These are phyloP conservation scores for Eolophus roseicapilla DNA, from an alignment of 2,113 vertebrate genomes.

Conservation along the genomic window DNA sequence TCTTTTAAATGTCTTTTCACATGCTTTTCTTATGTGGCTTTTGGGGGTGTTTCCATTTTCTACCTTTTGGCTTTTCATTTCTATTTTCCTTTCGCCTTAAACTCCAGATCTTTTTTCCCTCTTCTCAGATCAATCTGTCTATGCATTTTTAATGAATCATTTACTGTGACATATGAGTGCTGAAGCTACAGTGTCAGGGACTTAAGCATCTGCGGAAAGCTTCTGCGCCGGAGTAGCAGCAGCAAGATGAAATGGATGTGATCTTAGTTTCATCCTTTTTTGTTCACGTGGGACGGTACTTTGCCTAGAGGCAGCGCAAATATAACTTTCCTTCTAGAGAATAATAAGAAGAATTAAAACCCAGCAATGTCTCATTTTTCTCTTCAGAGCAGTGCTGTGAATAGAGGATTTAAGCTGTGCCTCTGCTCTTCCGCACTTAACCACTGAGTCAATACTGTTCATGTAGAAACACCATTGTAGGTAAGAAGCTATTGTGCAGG, in stretches of 20 bases:
- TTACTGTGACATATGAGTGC: conserved; percentile 32
- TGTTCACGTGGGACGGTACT: conserved; percentile 33
- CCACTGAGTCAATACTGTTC: background rate
- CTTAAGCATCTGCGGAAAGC: conserved; percentile 8
- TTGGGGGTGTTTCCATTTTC: background rate
- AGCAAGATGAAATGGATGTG: conserved; percentile 15
- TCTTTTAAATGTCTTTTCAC: background rate
- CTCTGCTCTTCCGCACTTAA: background rate
- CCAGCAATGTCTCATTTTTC: conserved; percentile 8
- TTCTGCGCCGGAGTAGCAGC: background rate
- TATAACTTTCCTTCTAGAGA: conserved; percentile 30
- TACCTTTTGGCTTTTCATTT: background rate
- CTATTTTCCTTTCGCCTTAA: background rate
- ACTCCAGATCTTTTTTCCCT: background rate
- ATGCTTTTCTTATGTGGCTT: background rate
- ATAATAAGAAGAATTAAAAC: conserved; percentile 37
- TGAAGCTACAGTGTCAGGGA: conserved; percentile 26
- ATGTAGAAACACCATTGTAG: background rate
- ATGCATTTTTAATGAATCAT: conserved; percentile 57
- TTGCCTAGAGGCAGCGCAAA: conserved; percentile 48
- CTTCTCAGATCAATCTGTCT: conserved; percentile 33
- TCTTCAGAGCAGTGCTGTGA: background rate
- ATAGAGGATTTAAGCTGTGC: conserved; percentile 6
- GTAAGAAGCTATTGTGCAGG: background rate
- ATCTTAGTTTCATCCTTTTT: conserved; percentile 12